Percentiles rank a stretch among this genome's conserved stretches.
Evolutionary conservation across 2,113 vertebrate species (phyloP).

Genomic region (Hippopotamus amphibius): DNA sequence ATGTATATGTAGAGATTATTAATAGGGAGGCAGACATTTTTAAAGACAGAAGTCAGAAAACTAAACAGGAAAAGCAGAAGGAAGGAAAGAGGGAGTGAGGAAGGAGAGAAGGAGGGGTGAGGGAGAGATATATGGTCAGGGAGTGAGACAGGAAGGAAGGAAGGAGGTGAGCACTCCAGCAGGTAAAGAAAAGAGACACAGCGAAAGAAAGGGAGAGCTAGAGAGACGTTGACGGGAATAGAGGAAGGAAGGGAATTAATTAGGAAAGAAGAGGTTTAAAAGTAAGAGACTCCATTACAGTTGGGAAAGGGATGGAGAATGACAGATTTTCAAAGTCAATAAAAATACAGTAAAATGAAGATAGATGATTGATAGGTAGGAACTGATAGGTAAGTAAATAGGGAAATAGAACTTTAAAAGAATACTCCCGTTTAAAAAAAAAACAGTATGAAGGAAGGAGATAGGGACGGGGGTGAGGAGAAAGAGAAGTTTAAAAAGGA

Average conservation of each 20-base stretch:
- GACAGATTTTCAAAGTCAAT: not conserved
- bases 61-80: not conserved
- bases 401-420: not conserved
- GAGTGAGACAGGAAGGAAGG: not conserved
- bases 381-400: not conserved
- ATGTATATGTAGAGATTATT: not conserved
- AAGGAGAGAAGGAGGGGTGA: not conserved
- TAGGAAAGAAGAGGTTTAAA: not conserved
- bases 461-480: not conserved
- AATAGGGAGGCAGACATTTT: not conserved
- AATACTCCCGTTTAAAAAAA: not conserved
- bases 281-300: not conserved
- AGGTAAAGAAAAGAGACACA: not conserved
- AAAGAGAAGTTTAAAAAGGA: not conserved
- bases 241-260: not conserved
- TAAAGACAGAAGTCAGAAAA: not conserved
- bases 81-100: not conserved
- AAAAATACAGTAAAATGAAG: not conserved
- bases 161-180: not conserved
- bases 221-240: not conserved
- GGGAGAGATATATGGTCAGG: not conserved
- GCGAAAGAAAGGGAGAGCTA: not conserved
- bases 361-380: not conserved
- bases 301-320: not conserved
- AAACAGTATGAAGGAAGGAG: not conserved